phyloP scores from a whole-genome alignment of 2,888 invertebrate species.

The Trissolcus japonicus region DNA sequence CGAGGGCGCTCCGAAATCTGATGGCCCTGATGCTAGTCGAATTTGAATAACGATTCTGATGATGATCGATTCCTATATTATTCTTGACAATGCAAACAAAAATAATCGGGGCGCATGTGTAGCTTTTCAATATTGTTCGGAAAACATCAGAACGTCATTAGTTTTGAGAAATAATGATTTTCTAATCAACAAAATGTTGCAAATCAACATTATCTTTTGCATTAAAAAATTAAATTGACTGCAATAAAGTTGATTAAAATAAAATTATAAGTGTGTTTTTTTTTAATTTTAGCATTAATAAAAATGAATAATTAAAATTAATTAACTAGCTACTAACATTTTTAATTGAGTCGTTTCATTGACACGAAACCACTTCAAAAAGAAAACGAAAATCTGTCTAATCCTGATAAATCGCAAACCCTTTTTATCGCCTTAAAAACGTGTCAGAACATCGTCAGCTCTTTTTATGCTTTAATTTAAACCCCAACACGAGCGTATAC shows the following conservation, averaged over 20 bases:
- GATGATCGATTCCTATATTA: slow-evolving; percentile 21
- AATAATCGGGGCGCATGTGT: slow-evolving; percentile 6
- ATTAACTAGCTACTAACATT: too few species aligned
- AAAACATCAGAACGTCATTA: background rate
- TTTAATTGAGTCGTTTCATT: background rate
- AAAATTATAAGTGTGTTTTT: too few species aligned
- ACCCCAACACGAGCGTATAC: slow-evolving; percentile 13
- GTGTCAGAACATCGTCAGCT: slow-evolving; percentile 12
- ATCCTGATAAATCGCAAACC: slow-evolving; percentile 25
- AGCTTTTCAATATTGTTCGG: background rate
- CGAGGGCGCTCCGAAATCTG: slow-evolving; percentile 6
- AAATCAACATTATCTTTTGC: background rate
- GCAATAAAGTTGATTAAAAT: too few species aligned
- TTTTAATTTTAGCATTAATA: too few species aligned
- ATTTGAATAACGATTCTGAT: slow-evolving; percentile 19
- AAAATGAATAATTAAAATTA: too few species aligned
- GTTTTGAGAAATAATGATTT: background rate
- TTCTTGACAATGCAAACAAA: slow-evolving; percentile 13
- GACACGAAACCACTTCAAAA: background rate
- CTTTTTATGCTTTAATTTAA: slow-evolving; percentile 30
- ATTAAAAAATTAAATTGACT: too few species aligned
- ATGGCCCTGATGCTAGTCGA: slow-evolving; percentile 9
- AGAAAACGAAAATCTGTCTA: slow-evolving; percentile 11
- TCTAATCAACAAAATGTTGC: background rate
- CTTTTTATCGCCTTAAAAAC: slow-evolving; percentile 16